Conservation (phyloP, 2,888 invertebrate species). For the Lithophane leautieri region DNA sequence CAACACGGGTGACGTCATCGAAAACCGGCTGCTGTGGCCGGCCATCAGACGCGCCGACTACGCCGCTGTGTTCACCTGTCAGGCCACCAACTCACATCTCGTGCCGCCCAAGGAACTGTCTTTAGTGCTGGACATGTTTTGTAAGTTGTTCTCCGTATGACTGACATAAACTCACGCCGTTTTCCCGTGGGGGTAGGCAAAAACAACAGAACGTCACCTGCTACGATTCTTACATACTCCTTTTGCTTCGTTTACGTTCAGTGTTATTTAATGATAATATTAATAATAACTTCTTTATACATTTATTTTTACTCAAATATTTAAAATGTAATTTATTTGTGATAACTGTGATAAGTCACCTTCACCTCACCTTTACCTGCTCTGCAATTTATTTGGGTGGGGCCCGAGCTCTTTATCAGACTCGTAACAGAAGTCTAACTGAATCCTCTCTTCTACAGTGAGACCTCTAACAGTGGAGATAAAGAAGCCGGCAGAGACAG, state of each 20-base stretch:
- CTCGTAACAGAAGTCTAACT: not conserved
- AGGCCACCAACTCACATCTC: slow-evolving; percentile 95
- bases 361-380: not conserved
- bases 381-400: not conserved
- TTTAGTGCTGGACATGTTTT: slow-evolving; percentile 94
- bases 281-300: not conserved
- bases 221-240: not conserved
- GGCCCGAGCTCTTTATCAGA: not conserved
- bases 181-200: not conserved
- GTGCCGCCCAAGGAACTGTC: slow-evolving; percentile 95
- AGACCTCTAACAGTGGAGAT: slow-evolving; percentile 95
- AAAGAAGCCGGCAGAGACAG: slow-evolving; percentile 88
- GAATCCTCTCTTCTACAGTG: slow-evolving; percentile 89
- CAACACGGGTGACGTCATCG: slow-evolving; percentile 96
- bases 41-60: slow-evolving; percentile 94
- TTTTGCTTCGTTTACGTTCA: not conserved
- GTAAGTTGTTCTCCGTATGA: slow-evolving; percentile 90
- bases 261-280: not conserved
- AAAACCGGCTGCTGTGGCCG: slow-evolving; percentile 94
- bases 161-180: not conserved
- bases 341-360: not conserved
- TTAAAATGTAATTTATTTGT: not conserved
- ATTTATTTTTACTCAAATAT: not conserved
- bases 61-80: slow-evolving; percentile 96
- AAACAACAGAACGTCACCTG: not conserved